phyloP scores from a whole-genome alignment of 2,888 invertebrate genomes.

The Sinopyrophorus schimmeli region DNA sequence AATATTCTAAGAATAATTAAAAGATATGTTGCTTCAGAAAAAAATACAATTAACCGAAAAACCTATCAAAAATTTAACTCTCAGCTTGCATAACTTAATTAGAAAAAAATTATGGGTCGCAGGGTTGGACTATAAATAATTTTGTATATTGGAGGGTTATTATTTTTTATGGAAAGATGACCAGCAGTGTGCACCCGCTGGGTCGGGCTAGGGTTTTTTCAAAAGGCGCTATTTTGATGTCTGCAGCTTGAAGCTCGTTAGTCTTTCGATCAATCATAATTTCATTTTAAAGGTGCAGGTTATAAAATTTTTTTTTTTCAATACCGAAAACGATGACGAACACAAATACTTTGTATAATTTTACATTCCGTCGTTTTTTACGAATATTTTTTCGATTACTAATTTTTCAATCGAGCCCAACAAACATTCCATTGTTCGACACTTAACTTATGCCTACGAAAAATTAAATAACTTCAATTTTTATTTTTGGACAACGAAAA shows the following conservation, averaged over 20 bases:
- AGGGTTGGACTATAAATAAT: slow-evolving; percentile 24
- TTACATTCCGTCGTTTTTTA: slow-evolving; percentile 1
- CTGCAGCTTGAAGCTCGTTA: slow-evolving; percentile 34
- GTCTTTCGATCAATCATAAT: slow-evolving; percentile 36
- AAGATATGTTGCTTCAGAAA: no score
- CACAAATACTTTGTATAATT: neutral
- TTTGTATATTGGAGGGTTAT: slow-evolving; percentile 7
- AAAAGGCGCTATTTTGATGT: slow-evolving; percentile 30
- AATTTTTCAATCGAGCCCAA: no score
- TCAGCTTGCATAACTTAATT: slow-evolving; percentile 20
- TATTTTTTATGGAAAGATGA: slow-evolving; percentile 21
- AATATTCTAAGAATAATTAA: no score
- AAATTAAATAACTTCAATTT: no score
- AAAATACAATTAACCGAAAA: no score
- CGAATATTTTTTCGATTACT: neutral
- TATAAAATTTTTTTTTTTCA: no score
- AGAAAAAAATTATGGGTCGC: slow-evolving; percentile 17
- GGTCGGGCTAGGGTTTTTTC: slow-evolving; percentile 20
- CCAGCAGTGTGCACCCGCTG: slow-evolving; percentile 27
- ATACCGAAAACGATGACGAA: slow-evolving; percentile 14
- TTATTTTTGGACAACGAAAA: no score
- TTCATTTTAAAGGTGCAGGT: slow-evolving; percentile 31
- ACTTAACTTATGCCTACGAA: no score
- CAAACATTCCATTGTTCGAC: no score
- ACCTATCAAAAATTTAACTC: no score